Evolutionary conservation across 1,140 invertebrate genomes (phyloP).

Genomic region (Hermatobates lingyangjiaoensis): DNA sequence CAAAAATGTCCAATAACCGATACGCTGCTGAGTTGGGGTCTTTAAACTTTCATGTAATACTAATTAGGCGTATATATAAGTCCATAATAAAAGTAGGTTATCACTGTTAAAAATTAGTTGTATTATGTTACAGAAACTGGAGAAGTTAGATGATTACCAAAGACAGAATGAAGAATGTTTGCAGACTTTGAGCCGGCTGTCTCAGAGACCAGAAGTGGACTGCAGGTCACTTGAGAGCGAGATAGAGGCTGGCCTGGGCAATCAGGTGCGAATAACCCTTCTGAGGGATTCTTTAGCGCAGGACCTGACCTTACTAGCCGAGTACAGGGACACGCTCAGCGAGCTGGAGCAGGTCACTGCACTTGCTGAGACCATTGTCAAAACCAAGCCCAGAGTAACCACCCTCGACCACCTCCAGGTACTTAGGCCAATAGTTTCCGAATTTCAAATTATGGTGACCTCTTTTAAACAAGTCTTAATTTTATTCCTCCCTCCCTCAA

Average conservation of each 20-base stretch:
- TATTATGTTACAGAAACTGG: constrained; percentile 10
- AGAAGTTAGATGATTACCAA: constrained; percentile 16
- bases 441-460: neutral
- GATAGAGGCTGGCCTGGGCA: neutral
- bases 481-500: neutral
- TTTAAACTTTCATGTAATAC: too few species aligned
- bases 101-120: neutral
- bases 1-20: too few species aligned
- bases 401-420: constrained; percentile 50
- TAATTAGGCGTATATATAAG: too few species aligned
- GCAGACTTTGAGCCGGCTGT: constrained; percentile 12
- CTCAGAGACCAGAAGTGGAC: neutral
- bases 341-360: constrained; percentile 69
- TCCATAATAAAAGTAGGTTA: too few species aligned
- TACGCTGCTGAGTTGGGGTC: too few species aligned
- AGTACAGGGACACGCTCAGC: constrained; percentile 67
- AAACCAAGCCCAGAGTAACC: constrained; percentile 48
- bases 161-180: constrained; percentile 6
- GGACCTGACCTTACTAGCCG: constrained; percentile 49
- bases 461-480: neutral
- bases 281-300: constrained; percentile 57
- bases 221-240: neutral
- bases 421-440: neutral
- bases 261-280: constrained; percentile 3
- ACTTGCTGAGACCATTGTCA: constrained; percentile 54